phyloP scores from a whole-genome alignment of 2,797 vertebrate genomes.

The Ispidina lecontei region DNA sequence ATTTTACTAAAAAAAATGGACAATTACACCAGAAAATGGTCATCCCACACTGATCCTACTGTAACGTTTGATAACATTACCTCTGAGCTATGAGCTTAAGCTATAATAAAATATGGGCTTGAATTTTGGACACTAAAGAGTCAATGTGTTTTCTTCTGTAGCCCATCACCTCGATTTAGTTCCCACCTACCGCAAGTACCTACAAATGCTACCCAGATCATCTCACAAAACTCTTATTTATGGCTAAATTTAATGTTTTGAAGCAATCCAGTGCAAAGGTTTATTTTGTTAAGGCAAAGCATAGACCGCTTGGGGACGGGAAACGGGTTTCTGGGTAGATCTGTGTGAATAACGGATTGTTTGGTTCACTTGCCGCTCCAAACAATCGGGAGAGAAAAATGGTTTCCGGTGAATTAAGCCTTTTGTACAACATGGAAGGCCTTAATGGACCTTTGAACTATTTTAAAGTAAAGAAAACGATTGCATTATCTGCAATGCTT shows the following conservation, averaged over 20 bases:
- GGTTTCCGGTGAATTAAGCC: slow-evolving; percentile 60
- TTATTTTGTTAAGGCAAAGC: neutral
- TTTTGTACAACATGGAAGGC: slow-evolving; percentile 53
- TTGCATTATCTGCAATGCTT: slow-evolving; percentile 36
- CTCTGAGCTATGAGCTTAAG: neutral
- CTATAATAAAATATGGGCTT: rapidly evolving
- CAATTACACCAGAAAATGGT: neutral
- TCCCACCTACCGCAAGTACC: neutral
- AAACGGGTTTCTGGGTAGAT: slow-evolving; percentile 29
- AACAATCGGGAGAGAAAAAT: slow-evolving; percentile 70
- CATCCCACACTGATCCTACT: rapidly evolving
- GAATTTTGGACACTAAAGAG: neutral
- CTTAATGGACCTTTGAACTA: slow-evolving; percentile 66
- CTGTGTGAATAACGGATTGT: slow-evolving; percentile 61
- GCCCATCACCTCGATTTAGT: rapidly evolving
- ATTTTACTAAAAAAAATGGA: neutral
- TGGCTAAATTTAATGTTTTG: neutral
- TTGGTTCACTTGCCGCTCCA: slow-evolving; percentile 59
- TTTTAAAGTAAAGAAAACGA: slow-evolving; percentile 43
- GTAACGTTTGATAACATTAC: rapidly evolving
- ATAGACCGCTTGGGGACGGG: slow-evolving; percentile 18
- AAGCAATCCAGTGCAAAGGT: neutral
- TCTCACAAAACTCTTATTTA: rapidly evolving
- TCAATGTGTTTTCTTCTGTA: rapidly evolving
- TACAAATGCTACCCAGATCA: neutral